phyloP scores from a whole-genome alignment of 2,888 invertebrate genomes.

The Temnothorax unifasciatus region DNA sequence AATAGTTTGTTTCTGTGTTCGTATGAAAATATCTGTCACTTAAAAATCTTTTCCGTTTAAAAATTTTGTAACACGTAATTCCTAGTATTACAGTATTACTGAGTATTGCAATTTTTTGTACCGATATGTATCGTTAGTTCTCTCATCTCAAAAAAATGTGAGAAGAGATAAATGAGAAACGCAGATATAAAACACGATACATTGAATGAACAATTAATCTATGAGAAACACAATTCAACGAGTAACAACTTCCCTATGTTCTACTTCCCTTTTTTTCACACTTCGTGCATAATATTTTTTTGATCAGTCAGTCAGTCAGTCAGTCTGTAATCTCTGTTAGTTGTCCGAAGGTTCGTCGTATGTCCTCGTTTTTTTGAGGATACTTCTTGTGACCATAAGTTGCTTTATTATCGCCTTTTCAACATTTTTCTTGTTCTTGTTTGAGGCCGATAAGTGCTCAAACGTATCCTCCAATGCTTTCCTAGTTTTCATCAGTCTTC shows the following conservation, averaged over 20 bases:
- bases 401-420: constrained; percentile 91
- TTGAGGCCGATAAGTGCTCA: constrained; percentile 91
- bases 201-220: constrained; percentile 41
- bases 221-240: constrained; percentile 48
- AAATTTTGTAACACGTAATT: constrained; percentile 33
- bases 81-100: not conserved
- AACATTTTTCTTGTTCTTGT: constrained; percentile 93
- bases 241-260: constrained; percentile 38
- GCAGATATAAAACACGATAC: constrained; percentile 29
- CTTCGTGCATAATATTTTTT: constrained; percentile 12
- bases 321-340: constrained; percentile 62
- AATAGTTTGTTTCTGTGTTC: constrained; percentile 56
- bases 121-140: constrained; percentile 32
- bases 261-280: not conserved
- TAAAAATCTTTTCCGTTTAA: constrained; percentile 31
- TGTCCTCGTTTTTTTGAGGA: constrained; percentile 84
- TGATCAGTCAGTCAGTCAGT: constrained; percentile 21
- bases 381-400: constrained; percentile 83
- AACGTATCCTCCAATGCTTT: constrained; percentile 93
- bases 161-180: constrained; percentile 36
- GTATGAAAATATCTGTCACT: constrained; percentile 75
- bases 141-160: not conserved
- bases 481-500: constrained; percentile 91
- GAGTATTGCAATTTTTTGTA: constrained; percentile 33
- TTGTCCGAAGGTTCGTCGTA: constrained; percentile 83